Evolutionary conservation across 2,797 vertebrate genomes (phyloP).

Genomic region (Mus minutoides): DNA sequence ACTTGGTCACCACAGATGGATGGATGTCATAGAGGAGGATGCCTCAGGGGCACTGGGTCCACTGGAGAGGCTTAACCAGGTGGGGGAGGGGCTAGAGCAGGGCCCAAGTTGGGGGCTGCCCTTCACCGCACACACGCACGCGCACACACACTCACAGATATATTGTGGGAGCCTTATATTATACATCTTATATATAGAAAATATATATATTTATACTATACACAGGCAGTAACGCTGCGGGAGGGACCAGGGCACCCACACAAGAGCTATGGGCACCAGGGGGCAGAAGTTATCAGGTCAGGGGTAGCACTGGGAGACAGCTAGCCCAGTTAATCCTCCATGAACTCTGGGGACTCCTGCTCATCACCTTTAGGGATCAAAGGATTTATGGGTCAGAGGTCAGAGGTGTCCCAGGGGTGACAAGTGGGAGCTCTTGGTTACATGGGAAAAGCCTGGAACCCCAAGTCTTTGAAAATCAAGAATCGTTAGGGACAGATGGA

Average conservation of each 20-base stretch:
- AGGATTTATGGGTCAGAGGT: slow-evolving; percentile 53
- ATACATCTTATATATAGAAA: slow-evolving; percentile 89
- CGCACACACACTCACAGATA: slow-evolving; percentile 70
- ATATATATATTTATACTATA: slow-evolving; percentile 89
- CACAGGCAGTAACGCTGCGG: slow-evolving; percentile 86
- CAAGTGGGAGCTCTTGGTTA: slow-evolving; percentile 25
- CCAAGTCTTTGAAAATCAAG: slow-evolving; percentile 32
- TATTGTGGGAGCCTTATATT: slow-evolving; percentile 89
- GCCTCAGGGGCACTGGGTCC: slow-evolving; percentile 83
- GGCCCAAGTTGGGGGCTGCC: slow-evolving; percentile 72
- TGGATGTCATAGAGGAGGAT: slow-evolving; percentile 82
- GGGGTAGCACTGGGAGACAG: slow-evolving; percentile 19
- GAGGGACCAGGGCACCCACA: slow-evolving; percentile 78
- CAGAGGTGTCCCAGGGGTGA: background rate
- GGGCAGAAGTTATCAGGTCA: slow-evolving; percentile 58
- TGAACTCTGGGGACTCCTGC: background rate
- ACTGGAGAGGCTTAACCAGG: background rate
- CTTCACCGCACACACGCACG: slow-evolving; percentile 78
- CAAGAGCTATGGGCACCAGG: slow-evolving; percentile 63
- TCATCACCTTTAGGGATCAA: slow-evolving; percentile 52
- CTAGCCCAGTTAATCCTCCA: slow-evolving; percentile 26
- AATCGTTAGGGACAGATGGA: slow-evolving; percentile 3
- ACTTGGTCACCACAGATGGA: slow-evolving; percentile 89
- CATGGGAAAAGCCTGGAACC: slow-evolving; percentile 10
- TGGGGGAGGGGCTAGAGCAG: slow-evolving; percentile 20